Percentiles rank a stretch among this genome's conserved stretches.
Conservation (phyloP, 2,888 invertebrate species). For the Phanerotoma sp. region DNA sequence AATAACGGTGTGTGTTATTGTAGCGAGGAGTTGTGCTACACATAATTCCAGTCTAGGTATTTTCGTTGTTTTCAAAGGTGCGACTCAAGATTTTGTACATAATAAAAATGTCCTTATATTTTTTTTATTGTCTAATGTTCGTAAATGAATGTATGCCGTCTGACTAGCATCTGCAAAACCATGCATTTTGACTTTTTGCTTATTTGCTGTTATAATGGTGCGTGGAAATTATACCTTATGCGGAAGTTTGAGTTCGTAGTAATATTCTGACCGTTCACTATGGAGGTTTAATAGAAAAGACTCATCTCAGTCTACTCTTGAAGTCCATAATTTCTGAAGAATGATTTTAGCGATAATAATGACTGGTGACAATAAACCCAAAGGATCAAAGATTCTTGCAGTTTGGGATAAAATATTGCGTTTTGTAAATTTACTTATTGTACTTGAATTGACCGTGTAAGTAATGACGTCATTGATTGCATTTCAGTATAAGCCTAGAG, state of each 20-base stretch:
- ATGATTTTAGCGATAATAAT: slow-evolving; percentile 24
- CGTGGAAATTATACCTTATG: slow-evolving; percentile 16
- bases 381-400: slow-evolving; percentile 25
- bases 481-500: slow-evolving; percentile 7
- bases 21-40: slow-evolving; percentile 23
- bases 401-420: slow-evolving; percentile 11
- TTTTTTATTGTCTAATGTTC: not conserved
- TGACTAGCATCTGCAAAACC: slow-evolving; percentile 31
- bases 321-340: slow-evolving; percentile 24
- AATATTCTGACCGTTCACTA: slow-evolving; percentile 19
- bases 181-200: slow-evolving; percentile 12
- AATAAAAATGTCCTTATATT: slow-evolving; percentile 9
- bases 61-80: slow-evolving; percentile 25
- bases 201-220: not conserved
- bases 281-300: slow-evolving; percentile 19
- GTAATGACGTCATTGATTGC: not conserved
- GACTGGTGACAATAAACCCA: slow-evolving; percentile 25
- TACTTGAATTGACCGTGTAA: slow-evolving; percentile 1
- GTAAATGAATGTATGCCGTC: slow-evolving; percentile 20
- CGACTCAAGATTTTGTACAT: slow-evolving; percentile 29
- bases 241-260: not conserved
- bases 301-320: slow-evolving; percentile 22
- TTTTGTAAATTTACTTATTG: slow-evolving; percentile 8
- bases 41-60: slow-evolving; percentile 31
- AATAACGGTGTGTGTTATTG: too few species aligned